Conservation (phyloP, 2,113 vertebrate genomes). For the Tiliqua scincoides region DNA sequence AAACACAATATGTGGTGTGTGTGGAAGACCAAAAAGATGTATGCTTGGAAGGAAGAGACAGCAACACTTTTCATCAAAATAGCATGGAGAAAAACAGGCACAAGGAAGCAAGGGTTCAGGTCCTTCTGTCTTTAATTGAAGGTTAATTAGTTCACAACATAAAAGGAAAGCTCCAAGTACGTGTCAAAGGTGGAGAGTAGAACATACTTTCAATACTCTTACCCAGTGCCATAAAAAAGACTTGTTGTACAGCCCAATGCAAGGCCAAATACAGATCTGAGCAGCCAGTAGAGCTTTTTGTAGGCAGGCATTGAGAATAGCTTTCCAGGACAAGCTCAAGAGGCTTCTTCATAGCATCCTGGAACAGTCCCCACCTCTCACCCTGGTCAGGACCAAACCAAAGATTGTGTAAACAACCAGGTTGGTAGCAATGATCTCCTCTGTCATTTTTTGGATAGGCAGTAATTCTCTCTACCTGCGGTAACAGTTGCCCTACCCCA, state of each 20-base stretch:
- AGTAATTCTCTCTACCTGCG: neutral
- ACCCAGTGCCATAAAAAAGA: neutral
- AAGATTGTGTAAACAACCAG: neutral
- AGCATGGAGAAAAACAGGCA: conserved; percentile 67
- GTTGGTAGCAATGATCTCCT: neutral
- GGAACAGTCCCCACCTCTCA: neutral
- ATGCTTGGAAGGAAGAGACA: neutral
- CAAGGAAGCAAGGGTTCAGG: conserved; percentile 59
- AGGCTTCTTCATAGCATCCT: neutral
- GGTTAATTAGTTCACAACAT: conserved; percentile 57
- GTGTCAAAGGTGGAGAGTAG: conserved; percentile 6
- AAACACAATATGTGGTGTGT: neutral
- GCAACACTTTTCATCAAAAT: neutral
- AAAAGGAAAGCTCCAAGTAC: conserved; percentile 11
- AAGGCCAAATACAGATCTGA: conserved; percentile 41
- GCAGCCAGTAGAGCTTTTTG: neutral
- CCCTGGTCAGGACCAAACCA: neutral
- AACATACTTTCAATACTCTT: neutral
- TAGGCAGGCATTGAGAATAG: neutral
- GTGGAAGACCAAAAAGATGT: neutral
- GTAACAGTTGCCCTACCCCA: neutral
- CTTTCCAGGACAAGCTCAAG: neutral
- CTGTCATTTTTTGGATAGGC: neutral
- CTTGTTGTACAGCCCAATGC: conserved; percentile 32
- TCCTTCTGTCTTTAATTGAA: conserved; percentile 75